Percentiles rank a stretch among this genome's conserved stretches.
These are phyloP conservation scores for Hermaeophaga mercurialis DNA, from an alignment of 2,888 invertebrate genomes.

Conservation along the genomic window DNA sequence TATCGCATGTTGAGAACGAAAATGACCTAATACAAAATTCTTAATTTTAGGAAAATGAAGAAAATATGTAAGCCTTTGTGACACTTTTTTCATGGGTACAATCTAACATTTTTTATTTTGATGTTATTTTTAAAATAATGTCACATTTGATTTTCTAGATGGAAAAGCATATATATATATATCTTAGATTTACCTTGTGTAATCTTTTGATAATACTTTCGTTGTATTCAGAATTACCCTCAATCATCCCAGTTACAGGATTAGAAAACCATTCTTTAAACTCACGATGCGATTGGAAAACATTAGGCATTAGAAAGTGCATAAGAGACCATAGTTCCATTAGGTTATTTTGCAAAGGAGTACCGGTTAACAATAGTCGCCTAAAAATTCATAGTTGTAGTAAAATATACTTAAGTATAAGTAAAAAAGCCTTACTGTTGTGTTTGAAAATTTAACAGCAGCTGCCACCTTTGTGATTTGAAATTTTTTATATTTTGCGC, in stretches of 20 bases:
- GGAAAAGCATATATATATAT: too few relatives aligned
- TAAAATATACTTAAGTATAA: too few relatives aligned
- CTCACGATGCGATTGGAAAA: conserved; percentile 94
- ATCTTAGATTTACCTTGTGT: conserved; percentile 85
- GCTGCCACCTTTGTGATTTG: conserved; percentile 98
- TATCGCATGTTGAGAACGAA: too few relatives aligned
- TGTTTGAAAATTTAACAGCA: conserved; percentile 91
- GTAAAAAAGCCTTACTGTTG: conserved; percentile 68
- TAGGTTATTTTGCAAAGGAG: conserved; percentile 93
- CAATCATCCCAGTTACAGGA: conserved; percentile 95
- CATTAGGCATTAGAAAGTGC: conserved; percentile 98
- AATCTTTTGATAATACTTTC: conserved; percentile 85
- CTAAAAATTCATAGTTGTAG: conserved; percentile 59
- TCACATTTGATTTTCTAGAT: too few relatives aligned
- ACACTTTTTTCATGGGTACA: too few relatives aligned
- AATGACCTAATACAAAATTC: too few relatives aligned
- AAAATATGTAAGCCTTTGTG: too few relatives aligned
- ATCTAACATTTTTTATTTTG: too few relatives aligned
- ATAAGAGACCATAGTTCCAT: conserved; percentile 98
- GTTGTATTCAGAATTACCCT: conserved; percentile 90
- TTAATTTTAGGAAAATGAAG: too few relatives aligned
- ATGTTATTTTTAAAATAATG: too few relatives aligned
- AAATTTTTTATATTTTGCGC: conserved; percentile 99
- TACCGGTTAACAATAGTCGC: conserved; percentile 89
- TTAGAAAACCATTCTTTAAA: conserved; percentile 99